These are phyloP conservation scores for Plotosus lineatus DNA, from an alignment of 2,113 vertebrate genomes.

Conservation along the genomic window DNA sequence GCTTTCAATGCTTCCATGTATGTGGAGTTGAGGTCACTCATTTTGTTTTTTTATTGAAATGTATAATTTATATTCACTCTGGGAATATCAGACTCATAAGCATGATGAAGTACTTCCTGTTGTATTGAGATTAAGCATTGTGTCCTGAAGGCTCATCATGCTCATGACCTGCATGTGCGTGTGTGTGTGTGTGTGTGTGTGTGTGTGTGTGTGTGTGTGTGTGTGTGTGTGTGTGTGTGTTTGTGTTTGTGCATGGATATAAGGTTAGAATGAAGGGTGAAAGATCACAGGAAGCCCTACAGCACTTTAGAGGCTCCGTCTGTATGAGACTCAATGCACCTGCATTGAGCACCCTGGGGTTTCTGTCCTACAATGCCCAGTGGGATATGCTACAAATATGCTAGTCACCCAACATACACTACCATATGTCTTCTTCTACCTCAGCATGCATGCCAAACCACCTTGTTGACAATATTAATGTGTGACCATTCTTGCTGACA, in stretches of 20 bases:
- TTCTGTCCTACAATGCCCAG: not conserved
- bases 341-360: slow-evolving; percentile 43
- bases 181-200: slow-evolving; percentile 30
- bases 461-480: not conserved
- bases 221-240: slow-evolving; percentile 21
- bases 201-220: slow-evolving; percentile 32
- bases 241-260: slow-evolving; percentile 9
- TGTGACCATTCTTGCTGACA: not conserved
- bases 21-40: not conserved
- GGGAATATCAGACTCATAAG: slow-evolving; percentile 28
- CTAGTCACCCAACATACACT: slow-evolving; percentile 27
- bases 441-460: not conserved
- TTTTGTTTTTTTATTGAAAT: slow-evolving; percentile 9
- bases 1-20: not conserved
- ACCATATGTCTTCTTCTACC: slow-evolving; percentile 15
- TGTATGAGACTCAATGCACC: slow-evolving; percentile 46
- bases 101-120: slow-evolving; percentile 52
- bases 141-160: slow-evolving; percentile 50
- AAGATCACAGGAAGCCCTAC: slow-evolving; percentile 54
- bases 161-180: slow-evolving; percentile 44
- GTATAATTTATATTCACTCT: slow-evolving; percentile 1
- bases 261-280: slow-evolving; percentile 52
- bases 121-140: slow-evolving; percentile 42
- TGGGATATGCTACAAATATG: slow-evolving; percentile 14
- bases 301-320: slow-evolving; percentile 46